Percentiles rank a stretch among this genome's conserved stretches.
phyloP scores from a whole-genome alignment of 2,888 invertebrate genomes.

The Melanargia galathea region DNA sequence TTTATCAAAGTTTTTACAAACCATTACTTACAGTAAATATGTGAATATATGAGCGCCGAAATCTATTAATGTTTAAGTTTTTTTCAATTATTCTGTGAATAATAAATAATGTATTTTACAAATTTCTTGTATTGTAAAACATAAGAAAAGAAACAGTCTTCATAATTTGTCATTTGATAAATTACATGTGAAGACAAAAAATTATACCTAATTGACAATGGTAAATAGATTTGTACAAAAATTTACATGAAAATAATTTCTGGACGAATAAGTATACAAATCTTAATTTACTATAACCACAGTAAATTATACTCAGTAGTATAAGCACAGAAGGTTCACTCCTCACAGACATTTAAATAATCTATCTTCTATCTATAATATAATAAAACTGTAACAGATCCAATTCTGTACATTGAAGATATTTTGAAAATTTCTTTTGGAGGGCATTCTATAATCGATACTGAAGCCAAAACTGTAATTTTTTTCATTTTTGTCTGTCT shows the following conservation, averaged over 20 bases:
- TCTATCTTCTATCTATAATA: too few species aligned
- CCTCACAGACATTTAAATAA: too few species aligned
- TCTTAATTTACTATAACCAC: not conserved
- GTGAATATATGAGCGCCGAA: not conserved
- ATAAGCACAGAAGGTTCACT: too few species aligned
- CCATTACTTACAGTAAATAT: not conserved
- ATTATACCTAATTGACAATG: not conserved
- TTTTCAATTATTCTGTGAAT: not conserved
- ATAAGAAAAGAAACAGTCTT: not conserved
- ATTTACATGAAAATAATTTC: not conserved
- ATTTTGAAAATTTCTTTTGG: too few species aligned
- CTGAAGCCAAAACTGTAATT: too few species aligned
- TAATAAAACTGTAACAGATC: too few species aligned
- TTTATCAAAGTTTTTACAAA: not conserved
- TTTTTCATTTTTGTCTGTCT: too few species aligned
- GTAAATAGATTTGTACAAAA: not conserved
- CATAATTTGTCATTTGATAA: not conserved
- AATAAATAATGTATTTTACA: not conserved
- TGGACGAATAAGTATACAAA: not conserved
- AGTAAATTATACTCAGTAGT: too few species aligned
- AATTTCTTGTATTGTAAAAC: conserved; percentile 1
- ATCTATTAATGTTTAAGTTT: not conserved
- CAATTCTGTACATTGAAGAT: too few species aligned
- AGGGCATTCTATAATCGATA: too few species aligned
- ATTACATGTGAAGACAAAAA: not conserved